A percentile compares a stretch with the other conserved stretches of the same genome.
These are phyloP conservation scores for Ctenodactylus gundi DNA, from an alignment of 2,113 vertebrate genomes.

Conservation along the genomic window DNA sequence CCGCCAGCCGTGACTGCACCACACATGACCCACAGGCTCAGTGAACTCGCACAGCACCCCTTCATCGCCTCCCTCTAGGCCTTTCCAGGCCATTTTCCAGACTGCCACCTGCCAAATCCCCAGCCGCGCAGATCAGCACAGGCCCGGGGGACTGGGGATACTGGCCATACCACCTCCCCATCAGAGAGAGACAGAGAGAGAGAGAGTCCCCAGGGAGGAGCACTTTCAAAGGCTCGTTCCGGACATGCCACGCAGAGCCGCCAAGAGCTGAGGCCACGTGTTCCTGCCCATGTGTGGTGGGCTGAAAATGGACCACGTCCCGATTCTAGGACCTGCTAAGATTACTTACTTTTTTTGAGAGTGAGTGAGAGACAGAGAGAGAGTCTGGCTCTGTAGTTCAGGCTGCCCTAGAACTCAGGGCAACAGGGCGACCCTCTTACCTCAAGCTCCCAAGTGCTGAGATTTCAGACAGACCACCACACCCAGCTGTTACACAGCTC, in stretches of 20 bases:
- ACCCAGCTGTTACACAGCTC: no score
- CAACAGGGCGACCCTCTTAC: no score
- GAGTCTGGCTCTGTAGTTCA: no score
- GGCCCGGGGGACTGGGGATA: background rate
- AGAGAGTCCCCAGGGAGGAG: background rate
- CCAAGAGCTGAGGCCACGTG: background rate
- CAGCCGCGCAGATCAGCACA: background rate
- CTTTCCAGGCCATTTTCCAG: background rate
- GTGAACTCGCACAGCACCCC: accelerated
- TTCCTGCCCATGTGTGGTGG: background rate
- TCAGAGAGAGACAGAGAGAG: background rate
- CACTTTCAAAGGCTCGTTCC: no score
- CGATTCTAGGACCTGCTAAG: background rate
- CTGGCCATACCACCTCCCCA: background rate
- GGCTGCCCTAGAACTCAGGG: no score
- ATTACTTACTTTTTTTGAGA: no score
- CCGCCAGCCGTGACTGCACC: no score
- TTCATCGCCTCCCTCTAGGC: background rate
- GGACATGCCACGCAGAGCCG: no score
- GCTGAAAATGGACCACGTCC: background rate
- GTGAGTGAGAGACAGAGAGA: no score
- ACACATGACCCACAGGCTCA: background rate
- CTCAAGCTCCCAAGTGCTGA: no score
- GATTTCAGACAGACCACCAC: no score
- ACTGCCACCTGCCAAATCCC: background rate